phyloP scores from a whole-genome alignment of 2,113 vertebrate genomes.

The Hypomesus transpacificus region DNA sequence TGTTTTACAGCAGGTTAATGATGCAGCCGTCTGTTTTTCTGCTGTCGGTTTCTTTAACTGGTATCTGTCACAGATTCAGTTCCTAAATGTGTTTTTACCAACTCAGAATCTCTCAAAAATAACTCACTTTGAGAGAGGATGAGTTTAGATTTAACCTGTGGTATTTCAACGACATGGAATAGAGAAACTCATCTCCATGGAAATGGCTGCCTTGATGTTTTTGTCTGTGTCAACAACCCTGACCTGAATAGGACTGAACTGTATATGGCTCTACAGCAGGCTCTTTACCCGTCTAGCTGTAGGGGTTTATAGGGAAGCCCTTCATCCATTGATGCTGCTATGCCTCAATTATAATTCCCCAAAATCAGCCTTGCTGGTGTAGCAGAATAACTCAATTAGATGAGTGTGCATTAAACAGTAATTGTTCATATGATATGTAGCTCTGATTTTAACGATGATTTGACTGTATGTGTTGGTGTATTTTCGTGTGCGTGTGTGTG shows the following conservation, averaged over 20 bases:
- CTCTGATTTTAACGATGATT: background rate
- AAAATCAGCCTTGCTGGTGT: background rate
- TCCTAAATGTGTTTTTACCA: background rate
- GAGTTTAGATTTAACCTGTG: background rate
- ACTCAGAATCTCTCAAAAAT: too few species aligned
- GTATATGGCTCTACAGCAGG: too few species aligned
- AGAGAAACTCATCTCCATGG: too few species aligned
- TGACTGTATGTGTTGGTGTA: background rate
- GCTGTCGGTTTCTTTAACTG: slow-evolving; percentile 23
- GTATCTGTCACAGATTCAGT: slow-evolving; percentile 28
- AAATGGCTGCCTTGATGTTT: too few species aligned
- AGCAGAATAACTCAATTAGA: background rate
- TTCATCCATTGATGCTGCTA: background rate
- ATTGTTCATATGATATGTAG: background rate
- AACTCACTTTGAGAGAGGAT: background rate
- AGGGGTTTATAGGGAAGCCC: too few species aligned
- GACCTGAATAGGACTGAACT: too few species aligned
- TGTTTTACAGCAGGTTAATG: slow-evolving; percentile 23
- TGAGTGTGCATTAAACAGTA: background rate
- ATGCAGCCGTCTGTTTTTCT: slow-evolving; percentile 26
- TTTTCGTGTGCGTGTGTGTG: background rate
- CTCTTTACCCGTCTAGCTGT: too few species aligned
- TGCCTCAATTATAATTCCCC: background rate
- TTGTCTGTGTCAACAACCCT: too few species aligned
- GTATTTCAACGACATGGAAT: too few species aligned